Percentiles rank a stretch among this genome's conserved stretches.
Evolutionary conservation across 92 coral and sea anemone species (phyloP).

Genomic region (Palythoa grandis): DNA sequence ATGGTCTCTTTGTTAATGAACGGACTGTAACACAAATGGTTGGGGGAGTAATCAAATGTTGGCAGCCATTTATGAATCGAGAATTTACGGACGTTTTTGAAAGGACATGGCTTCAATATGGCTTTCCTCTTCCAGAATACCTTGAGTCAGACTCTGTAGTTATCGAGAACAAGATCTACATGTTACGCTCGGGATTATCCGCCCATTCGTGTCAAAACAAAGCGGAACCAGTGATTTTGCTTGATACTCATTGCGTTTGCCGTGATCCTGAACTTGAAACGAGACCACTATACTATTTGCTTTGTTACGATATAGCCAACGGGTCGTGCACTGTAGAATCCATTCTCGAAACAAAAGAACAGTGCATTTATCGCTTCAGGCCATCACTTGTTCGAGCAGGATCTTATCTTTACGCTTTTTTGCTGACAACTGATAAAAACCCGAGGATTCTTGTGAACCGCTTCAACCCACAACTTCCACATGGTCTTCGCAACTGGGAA

Average conservation of each 20-base stretch:
- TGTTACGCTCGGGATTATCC: neutral
- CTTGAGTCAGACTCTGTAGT: neutral
- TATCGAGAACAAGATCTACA: slow-evolving; percentile 16
- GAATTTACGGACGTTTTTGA: neutral
- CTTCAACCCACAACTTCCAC: neutral
- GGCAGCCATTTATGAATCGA: slow-evolving; percentile 17
- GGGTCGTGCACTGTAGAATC: slow-evolving; percentile 4
- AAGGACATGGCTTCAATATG: neutral
- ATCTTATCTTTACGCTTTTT: neutral
- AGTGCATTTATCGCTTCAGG: neutral
- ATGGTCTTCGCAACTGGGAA: neutral
- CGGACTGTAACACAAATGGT: neutral
- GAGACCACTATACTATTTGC: neutral
- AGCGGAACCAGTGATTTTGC: neutral
- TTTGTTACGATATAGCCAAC: slow-evolving; percentile 6
- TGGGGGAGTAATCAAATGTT: neutral
- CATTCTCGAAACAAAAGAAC: slow-evolving; percentile 9
- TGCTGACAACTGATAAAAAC: neutral
- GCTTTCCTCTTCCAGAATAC: neutral
- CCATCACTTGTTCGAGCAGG: neutral
- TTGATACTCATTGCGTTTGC: neutral
- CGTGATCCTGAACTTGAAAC: neutral
- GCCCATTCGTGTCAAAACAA: neutral
- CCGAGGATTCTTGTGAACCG: neutral
- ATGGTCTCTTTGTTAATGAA: neutral